A percentile compares a stretch with the other conserved stretches of the same genome.
phyloP scores from a whole-genome alignment of 2,888 invertebrate species.

The Tupiocoris notatus region DNA sequence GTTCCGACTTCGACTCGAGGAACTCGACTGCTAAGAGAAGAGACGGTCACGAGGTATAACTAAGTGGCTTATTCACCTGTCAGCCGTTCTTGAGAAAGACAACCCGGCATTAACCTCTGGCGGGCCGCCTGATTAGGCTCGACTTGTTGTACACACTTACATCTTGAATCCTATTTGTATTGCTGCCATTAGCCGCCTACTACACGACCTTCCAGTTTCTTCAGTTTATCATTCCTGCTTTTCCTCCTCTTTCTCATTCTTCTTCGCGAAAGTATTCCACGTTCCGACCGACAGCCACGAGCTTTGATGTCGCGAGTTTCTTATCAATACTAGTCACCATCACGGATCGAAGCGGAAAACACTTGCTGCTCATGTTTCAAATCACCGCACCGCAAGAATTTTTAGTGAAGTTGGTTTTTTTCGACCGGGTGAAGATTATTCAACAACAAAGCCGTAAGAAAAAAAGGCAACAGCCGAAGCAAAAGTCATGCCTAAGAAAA shows the following conservation, averaged over 20 bases:
- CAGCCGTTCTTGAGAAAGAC: conserved; percentile 39
- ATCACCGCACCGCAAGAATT: not conserved
- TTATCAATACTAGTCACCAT: conserved; percentile 33
- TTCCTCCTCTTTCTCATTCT: not conserved
- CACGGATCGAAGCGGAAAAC: conserved; percentile 1
- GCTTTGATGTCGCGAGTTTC: conserved; percentile 29
- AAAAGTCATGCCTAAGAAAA: too few relatives aligned
- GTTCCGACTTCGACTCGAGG: not conserved
- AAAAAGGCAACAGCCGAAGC: too few relatives aligned
- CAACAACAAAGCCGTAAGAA: too few relatives aligned
- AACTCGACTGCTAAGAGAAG: not conserved
- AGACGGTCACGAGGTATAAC: conserved; percentile 42
- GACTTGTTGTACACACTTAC: conserved; percentile 43
- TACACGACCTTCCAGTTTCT: conserved; percentile 41
- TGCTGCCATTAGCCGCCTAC: conserved; percentile 42
- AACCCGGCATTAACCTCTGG: conserved; percentile 38
- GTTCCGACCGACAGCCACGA: conserved; percentile 9
- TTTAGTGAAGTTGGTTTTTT: too few relatives aligned
- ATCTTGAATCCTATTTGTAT: conserved; percentile 42
- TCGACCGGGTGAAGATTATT: too few relatives aligned
- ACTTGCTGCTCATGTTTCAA: not conserved
- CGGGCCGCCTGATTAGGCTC: conserved; percentile 38
- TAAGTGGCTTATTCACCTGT: conserved; percentile 43
- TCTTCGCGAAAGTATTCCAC: conserved; percentile 30
- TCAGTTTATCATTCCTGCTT: conserved; percentile 24